phyloP scores from a whole-genome alignment of 1,140 invertebrate genomes.

The Penaeus japonicus region DNA sequence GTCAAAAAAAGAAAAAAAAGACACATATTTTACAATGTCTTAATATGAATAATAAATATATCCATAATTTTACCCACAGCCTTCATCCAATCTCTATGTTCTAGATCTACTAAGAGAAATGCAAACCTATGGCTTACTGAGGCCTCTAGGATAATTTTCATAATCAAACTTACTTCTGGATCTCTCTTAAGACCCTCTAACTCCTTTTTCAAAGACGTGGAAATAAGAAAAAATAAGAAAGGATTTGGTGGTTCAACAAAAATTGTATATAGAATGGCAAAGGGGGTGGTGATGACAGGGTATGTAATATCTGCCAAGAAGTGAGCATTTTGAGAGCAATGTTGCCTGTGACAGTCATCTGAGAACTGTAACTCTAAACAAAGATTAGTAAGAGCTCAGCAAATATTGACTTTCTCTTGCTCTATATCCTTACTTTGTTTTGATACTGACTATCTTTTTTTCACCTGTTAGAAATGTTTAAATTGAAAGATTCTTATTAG shows the following conservation, averaged over 20 bases:
- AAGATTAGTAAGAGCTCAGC: no score
- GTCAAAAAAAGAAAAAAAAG: constrained; percentile 14
- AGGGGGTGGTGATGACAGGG: no score
- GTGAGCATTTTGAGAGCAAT: no score
- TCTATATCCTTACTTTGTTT: no score
- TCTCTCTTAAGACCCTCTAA: constrained; percentile 35
- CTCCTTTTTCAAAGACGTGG: constrained; percentile 36
- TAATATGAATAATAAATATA: constrained; percentile 24
- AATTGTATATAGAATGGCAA: not conserved
- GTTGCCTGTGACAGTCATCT: no score
- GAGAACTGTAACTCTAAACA: no score
- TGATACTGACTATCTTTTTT: no score
- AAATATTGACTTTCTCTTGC: no score
- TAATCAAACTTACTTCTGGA: constrained; percentile 32
- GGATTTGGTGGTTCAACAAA: not conserved
- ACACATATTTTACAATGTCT: constrained; percentile 22
- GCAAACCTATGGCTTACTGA: constrained; percentile 37
- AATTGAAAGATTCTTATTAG: no score
- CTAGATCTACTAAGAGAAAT: constrained; percentile 24
- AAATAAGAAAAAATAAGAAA: constrained; percentile 29
- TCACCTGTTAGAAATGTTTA: no score
- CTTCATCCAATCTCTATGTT: not conserved
- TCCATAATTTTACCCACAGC: constrained; percentile 11
- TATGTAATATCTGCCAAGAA: no score
- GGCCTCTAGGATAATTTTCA: constrained; percentile 19